Base-by-base conservation (phyloP, 2,797 vertebrate genomes). In the Remorina albescens region DNA sequence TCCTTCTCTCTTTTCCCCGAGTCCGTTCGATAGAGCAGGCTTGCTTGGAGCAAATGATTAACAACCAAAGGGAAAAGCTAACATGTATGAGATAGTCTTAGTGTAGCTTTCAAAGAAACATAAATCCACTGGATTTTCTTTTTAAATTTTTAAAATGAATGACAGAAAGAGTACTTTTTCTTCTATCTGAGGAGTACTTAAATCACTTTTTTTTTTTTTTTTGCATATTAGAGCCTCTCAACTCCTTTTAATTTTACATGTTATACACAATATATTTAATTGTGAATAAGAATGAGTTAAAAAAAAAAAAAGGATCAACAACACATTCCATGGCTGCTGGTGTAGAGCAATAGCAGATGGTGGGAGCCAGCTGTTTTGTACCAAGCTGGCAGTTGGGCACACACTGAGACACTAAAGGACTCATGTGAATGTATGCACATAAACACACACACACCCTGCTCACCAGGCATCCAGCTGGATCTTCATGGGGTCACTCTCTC, bases 301-400 rank as follows among this genome's bases (percentile, higher is more conserved):
- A 34, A 39, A 53, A 42, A 42, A 18, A 23, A 47, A 32, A 49
- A 69, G 39, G 41, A 68, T 37, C 39, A 25, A 30, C 68, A 77
- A 76, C 77, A 83, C 80, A 80, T 83, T 78, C 68, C 80, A 63
- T 23, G 49, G 69, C 80, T 50, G 82, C 84, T 85, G 86, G 78
- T 78, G 80, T 58, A 73, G 86, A 88, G 75, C 77, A 85, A 85
- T 21, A 92, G 88, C 95, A 95, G 94, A 95, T 95, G 95, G 95
- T 89, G 72, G 51, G 74, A 91, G 82, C 93, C 95, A 95, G 94
- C 93, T 95, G 95, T 95, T 94, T 88, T 46, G 1, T 81, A 83
- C 78, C 78, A 83, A 83, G 82, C 90, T 89, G 90, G 89, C 90
- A 92, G 85, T 89, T 89, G 88, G 87, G 87, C 72, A 84, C 85